These are phyloP conservation scores for Ornithoptera priamus DNA, from an alignment of 2,888 invertebrate species.

Conservation along the genomic window DNA sequence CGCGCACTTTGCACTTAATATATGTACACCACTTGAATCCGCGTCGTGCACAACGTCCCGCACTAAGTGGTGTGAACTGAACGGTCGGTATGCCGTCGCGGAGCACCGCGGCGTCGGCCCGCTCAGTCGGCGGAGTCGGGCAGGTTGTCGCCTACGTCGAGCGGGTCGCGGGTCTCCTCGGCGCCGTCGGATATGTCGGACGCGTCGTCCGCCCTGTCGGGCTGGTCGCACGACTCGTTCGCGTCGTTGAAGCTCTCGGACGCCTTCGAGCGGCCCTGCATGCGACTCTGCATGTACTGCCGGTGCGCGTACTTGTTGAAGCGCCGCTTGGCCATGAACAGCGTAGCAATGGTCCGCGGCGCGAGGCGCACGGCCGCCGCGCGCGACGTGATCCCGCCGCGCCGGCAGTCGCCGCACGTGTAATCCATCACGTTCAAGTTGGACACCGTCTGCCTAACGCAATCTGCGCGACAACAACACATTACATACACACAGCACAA, in stretches of 20 bases:
- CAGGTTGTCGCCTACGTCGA: constrained; percentile 34
- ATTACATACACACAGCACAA: background rate
- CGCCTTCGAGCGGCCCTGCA: constrained; percentile 29
- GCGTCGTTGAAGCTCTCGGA: constrained; percentile 29
- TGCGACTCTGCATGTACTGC: constrained; percentile 65
- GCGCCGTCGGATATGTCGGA: constrained; percentile 30
- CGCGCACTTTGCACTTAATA: constrained; percentile 2
- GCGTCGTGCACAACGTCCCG: constrained; percentile 1
- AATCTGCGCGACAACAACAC: constrained; percentile 53
- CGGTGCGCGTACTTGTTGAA: constrained; percentile 79
- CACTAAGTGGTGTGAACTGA: background rate
- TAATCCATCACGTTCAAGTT: constrained; percentile 71
- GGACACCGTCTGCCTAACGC: constrained; percentile 71
- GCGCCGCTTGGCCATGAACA: constrained; percentile 77
- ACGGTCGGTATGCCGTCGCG: background rate
- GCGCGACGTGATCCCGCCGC: constrained; percentile 75
- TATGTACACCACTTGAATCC: background rate
- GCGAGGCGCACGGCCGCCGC: constrained; percentile 73
- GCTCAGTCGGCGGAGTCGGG: constrained; percentile 21
- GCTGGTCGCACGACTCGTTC: constrained; percentile 31
- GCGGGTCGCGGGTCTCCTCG: constrained; percentile 34
- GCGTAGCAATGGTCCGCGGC: constrained; percentile 75
- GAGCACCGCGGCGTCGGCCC: background rate
- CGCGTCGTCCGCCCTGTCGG: constrained; percentile 31
- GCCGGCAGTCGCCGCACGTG: constrained; percentile 75